Percentiles rank a stretch among this genome's conserved stretches.
These are phyloP conservation scores for Prosapia bicincta DNA, from an alignment of 2,888 invertebrate genomes.

Conservation along the genomic window DNA sequence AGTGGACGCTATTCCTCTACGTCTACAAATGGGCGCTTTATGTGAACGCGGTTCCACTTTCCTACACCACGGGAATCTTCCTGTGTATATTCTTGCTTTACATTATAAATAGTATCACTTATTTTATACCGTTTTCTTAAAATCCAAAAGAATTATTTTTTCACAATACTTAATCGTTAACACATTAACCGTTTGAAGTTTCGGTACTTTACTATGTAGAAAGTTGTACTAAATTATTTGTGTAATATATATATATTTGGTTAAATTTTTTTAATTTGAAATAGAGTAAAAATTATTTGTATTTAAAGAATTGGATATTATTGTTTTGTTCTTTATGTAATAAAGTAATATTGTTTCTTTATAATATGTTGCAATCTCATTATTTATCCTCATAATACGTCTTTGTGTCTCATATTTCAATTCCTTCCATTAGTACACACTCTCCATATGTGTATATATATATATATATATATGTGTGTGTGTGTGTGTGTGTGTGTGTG, in stretches of 20 bases:
- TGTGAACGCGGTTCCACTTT: not conserved
- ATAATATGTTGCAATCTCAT: not conserved
- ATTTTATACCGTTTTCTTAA: not conserved
- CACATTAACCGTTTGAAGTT: not conserved
- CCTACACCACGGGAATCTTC: not conserved
- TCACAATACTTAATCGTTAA: not conserved
- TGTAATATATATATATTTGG: not conserved
- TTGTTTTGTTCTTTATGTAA: not conserved
- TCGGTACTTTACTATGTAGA: not conserved
- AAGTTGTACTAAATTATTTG: not conserved
- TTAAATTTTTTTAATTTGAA: not conserved
- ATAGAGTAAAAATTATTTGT: not conserved
- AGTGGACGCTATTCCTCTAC: not conserved
- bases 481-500: no score
- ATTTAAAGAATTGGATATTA: not conserved
- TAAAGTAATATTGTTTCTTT: not conserved
- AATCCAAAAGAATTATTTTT: not conserved
- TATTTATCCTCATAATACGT: no score
- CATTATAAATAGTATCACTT: not conserved
- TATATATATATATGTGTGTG: no score
- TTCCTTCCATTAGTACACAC: no score
- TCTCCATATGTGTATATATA: no score
- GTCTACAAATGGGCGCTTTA: not conserved
- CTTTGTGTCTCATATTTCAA: no score
- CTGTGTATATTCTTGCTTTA: not conserved